phyloP scores from a whole-genome alignment of 2,113 vertebrate species.

The Epinephelus cyanopodus region DNA sequence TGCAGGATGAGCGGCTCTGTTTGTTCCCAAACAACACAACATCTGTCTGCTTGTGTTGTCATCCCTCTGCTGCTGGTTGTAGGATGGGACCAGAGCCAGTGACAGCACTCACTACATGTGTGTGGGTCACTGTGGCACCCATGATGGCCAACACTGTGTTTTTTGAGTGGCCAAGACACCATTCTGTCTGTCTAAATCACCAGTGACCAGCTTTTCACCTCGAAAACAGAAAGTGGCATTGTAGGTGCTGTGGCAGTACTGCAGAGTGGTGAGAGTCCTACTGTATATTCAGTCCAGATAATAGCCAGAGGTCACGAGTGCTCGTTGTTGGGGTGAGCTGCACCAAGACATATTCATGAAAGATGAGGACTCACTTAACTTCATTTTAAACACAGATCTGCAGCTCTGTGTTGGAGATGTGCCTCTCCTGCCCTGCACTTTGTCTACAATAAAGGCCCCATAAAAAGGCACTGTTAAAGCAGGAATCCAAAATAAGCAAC shows the following conservation, averaged over 20 bases:
- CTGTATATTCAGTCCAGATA: conserved; percentile 23
- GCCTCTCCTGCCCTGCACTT: background rate
- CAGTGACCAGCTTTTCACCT: conserved; percentile 45
- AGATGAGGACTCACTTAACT: background rate
- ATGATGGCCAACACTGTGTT: conserved; percentile 22
- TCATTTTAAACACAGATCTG: background rate
- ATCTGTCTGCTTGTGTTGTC: background rate
- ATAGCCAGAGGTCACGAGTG: conserved; percentile 43
- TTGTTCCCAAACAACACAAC: background rate
- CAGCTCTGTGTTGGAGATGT: background rate
- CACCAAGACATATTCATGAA: conserved; percentile 7
- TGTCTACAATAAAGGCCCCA: background rate
- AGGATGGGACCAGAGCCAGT: conserved; percentile 24
- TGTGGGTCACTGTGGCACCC: conserved; percentile 50
- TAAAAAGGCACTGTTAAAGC: background rate
- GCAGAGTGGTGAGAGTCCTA: conserved; percentile 5
- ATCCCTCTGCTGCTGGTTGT: background rate
- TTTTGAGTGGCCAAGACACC: conserved; percentile 18
- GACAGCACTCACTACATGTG: conserved; percentile 4
- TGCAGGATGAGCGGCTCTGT: conserved; percentile 26
- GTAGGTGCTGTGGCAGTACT: conserved; percentile 34
- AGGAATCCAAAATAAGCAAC: background rate
- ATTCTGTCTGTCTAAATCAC: conserved; percentile 34
- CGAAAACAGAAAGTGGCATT: conserved; percentile 60
- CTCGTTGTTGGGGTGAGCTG: background rate